phyloP scores from a whole-genome alignment of 2,113 vertebrate genomes.

The Psephotus haematonotus region DNA sequence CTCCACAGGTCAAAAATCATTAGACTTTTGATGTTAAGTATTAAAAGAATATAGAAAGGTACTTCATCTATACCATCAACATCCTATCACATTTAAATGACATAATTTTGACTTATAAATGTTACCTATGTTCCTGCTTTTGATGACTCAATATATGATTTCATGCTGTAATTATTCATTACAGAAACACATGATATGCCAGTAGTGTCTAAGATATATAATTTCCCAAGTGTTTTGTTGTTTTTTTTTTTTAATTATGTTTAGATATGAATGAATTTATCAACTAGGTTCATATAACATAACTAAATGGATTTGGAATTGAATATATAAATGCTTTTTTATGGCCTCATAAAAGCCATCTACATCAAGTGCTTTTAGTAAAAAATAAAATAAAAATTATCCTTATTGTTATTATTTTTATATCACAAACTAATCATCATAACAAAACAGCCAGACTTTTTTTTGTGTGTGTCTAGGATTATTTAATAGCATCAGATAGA shows the following conservation, averaged over 20 bases:
- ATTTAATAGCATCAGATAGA: background rate
- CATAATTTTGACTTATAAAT: background rate
- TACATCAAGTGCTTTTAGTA: background rate
- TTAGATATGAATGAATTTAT: background rate
- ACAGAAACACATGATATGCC: background rate
- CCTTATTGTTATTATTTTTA: background rate
- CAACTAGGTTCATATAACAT: background rate
- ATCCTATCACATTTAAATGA: slow-evolving; percentile 2
- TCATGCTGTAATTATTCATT: slow-evolving; percentile 8
- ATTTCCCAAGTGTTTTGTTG: background rate
- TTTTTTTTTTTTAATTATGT: background rate
- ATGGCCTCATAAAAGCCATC: background rate
- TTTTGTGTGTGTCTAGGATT: background rate
- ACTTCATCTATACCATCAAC: background rate
- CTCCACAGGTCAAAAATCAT: background rate
- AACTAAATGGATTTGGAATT: background rate
- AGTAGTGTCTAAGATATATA: background rate
- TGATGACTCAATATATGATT: slow-evolving; percentile 15
- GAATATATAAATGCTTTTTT: background rate
- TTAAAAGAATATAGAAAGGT: background rate
- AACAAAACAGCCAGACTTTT: background rate
- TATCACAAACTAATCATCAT: background rate
- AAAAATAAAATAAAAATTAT: background rate
- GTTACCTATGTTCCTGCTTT: background rate
- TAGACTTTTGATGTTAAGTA: background rate